Base-by-base conservation (phyloP, 2,888 invertebrate genomes). In the Beris morrisii region DNA sequence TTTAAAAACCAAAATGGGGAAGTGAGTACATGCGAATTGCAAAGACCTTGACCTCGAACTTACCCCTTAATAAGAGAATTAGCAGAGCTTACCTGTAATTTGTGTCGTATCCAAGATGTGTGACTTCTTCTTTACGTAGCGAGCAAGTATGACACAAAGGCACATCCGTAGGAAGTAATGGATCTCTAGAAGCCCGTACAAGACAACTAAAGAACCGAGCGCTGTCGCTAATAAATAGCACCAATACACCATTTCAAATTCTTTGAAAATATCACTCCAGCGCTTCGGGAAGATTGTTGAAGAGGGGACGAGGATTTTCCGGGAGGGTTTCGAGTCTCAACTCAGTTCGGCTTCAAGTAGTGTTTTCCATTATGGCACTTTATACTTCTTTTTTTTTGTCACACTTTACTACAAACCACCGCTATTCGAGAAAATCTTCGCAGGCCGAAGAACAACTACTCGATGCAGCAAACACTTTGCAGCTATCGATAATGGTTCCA, bases 141-240 rank as follows among this genome's bases (percentile, higher is more conserved):
- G 83, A 32, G 89, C 88, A 70, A 85, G 81, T 70, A 89, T 73
- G 55, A 90, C 85, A 71, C 87, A 87, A 72, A 90, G 81, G 72
- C 86, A 82, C 77, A 89, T 86, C 73, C 92, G 84, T 70, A 88
- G 76, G 75, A 91, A 87, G 78, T 92, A 92, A 78, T 90, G 88
- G 52, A 91, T 79, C 79, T 92, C 92, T 73, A 88, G 83, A 65
- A 86, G 76, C 58, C 85, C 80, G 74, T 89, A 87, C 6, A 88
- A 76, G 38, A 87, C 72, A 67, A 88, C 72, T 43, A 80, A 67
- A 56, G 69, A 70, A 67, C 74, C 71, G 66, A 80, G 73, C 70
- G 73, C 75, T 72, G 76, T 72, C 64, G 76, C 73, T 45, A 75
- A 70, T 67, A 76, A 72, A 70, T 75, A 78, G 72, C 79, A 77